Evolutionary conservation across 2,113 vertebrate genomes (phyloP).

Genomic region (Channa argus): DNA sequence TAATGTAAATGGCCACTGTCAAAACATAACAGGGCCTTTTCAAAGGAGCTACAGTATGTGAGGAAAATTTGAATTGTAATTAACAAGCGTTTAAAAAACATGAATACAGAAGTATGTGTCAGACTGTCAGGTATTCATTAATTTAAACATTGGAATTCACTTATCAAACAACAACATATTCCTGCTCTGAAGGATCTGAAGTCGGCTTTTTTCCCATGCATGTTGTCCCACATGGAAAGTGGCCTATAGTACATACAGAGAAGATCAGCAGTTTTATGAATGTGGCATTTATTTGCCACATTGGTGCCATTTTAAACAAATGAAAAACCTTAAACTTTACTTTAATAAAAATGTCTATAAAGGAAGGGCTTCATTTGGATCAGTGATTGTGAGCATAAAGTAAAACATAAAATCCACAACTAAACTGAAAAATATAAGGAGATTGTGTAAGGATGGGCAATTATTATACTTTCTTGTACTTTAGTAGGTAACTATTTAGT

Average conservation of each 20-base stretch:
- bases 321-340: no score
- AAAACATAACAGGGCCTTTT: constrained; percentile 24
- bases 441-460: background rate
- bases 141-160: constrained; percentile 15
- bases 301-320: no score
- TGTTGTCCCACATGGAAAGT: background rate
- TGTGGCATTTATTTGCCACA: no score
- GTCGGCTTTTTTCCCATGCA: background rate
- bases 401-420: no score
- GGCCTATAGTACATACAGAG: background rate
- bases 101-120: constrained; percentile 2
- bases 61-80: constrained; percentile 21
- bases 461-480: constrained; percentile 1
- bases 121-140: background rate
- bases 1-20: constrained; percentile 9
- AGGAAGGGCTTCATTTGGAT: no score
- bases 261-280: background rate
- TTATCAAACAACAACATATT: background rate
- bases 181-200: background rate
- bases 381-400: no score
- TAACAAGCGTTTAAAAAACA: constrained; percentile 16
- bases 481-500: background rate
- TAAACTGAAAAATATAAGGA: background rate
- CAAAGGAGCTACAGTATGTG: constrained; percentile 16
- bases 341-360: no score